Conservation (phyloP, 1,140 invertebrate species). For the Tetramorium simillimum region DNA sequence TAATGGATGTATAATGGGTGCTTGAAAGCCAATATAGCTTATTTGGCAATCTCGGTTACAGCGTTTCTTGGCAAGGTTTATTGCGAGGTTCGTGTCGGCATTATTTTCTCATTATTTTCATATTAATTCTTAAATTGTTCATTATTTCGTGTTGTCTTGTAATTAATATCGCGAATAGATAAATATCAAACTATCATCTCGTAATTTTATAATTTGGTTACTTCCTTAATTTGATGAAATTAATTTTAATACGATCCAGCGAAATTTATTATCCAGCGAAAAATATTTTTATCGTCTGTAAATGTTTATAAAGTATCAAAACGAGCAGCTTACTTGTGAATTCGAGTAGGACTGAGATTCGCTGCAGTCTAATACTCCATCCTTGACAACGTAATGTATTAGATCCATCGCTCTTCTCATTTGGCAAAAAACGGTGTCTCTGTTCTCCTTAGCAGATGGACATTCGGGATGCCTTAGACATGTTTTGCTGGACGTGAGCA, state of each 20-base stretch:
- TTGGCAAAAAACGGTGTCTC: slow-evolving; percentile 98
- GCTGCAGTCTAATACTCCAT: slow-evolving; percentile 91
- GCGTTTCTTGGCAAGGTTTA: slow-evolving; percentile 2
- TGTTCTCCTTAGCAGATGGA: slow-evolving; percentile 95
- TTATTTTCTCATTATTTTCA: slow-evolving; percentile 13
- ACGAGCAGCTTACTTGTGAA: slow-evolving; percentile 79
- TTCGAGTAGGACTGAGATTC: slow-evolving; percentile 85
- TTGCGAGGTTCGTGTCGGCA: not conserved
- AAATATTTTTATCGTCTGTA: not conserved
- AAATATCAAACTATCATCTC: not conserved
- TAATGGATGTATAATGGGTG: slow-evolving; percentile 1
- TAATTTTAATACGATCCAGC: not conserved
- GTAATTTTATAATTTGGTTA: not conserved
- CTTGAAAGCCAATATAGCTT: not conserved
- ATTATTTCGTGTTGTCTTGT: not conserved
- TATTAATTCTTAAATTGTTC: not conserved
- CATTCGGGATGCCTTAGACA: slow-evolving; percentile 98
- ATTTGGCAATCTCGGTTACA: slow-evolving; percentile 11
- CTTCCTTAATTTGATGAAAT: not conserved
- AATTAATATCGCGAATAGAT: not conserved
- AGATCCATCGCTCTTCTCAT: slow-evolving; percentile 99
- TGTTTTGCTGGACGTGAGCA: slow-evolving; percentile 98
- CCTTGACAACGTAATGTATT: slow-evolving; percentile 98
- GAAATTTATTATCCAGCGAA: no score
- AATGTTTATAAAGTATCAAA: not conserved